A percentile compares a stretch with the other conserved stretches of the same genome.
Conservation (phyloP, 2,888 invertebrate species). For the Leptogaster cylindrica region DNA sequence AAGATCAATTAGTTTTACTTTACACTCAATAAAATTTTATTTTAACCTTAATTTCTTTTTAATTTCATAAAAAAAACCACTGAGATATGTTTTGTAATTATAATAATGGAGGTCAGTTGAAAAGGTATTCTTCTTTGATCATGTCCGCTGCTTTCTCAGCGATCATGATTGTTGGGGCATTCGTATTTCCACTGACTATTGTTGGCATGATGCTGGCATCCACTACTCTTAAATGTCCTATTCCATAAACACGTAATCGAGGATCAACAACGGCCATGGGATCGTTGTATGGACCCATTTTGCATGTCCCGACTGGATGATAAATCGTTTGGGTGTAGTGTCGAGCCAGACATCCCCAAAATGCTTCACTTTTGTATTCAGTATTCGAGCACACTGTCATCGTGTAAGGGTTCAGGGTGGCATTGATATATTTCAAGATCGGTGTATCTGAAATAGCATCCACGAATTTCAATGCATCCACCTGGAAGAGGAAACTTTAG, state of each 20-base stretch:
- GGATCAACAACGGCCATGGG: conserved; percentile 75
- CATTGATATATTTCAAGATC: conserved; percentile 68
- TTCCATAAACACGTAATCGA: conserved; percentile 71
- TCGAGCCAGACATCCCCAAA: conserved; percentile 77
- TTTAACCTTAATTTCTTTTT: conserved; percentile 8
- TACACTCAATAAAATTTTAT: too few species aligned
- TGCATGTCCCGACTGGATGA: conserved; percentile 81
- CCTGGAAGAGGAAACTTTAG: conserved; percentile 58
- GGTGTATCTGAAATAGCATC: conserved; percentile 68
- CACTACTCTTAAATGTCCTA: conserved; percentile 73
- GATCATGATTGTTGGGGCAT: conserved; percentile 83
- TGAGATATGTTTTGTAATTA: neutral
- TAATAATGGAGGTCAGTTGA: conserved; percentile 41
- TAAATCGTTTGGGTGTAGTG: conserved; percentile 81
- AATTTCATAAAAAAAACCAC: neutral
- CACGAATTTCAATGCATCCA: conserved; percentile 77
- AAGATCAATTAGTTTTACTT: too few species aligned
- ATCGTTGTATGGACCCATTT: conserved; percentile 72
- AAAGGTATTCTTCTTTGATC: conserved; percentile 76
- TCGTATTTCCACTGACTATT: conserved; percentile 80
- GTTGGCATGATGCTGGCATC: conserved; percentile 86
- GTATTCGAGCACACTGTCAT: conserved; percentile 72
- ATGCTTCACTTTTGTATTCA: conserved; percentile 73
- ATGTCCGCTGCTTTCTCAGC: conserved; percentile 83
- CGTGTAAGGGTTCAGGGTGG: conserved; percentile 69